Base-by-base conservation (phyloP, 2,113 vertebrate species). In the Oriolus oriolus region DNA sequence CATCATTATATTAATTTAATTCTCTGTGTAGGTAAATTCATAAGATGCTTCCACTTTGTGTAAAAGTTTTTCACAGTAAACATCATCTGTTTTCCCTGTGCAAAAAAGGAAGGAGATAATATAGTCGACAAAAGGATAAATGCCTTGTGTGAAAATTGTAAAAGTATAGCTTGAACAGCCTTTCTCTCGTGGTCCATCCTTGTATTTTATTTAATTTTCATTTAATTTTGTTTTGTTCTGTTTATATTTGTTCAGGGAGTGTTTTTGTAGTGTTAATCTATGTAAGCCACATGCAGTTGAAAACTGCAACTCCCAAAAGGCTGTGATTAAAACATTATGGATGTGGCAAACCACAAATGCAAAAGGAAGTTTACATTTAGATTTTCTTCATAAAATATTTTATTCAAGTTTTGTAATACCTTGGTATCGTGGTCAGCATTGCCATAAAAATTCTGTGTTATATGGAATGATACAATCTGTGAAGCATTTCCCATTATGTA, bases 261-360 rank as follows among this genome's bases (percentile, higher is more conserved):
- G 50, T 96, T 96, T 91, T 94, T 95, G 97, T 87, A 87, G 95
- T 97, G 96, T 98, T 98, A 98, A 98, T 98, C 97, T 98, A 28
- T 96, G 93, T 97, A 95, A 98, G 97, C 96, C 97, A 79, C 97
- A 96, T 90, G 94, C 95, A 95, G 98, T 85, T 76, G 90, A 97
- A 97, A 98, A 96, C 95, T 98, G 98, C 98, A 98, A 83, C 98
- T 98, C 98, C 89, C 97, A 95, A 98, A 98, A 98, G 98, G 96
- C 97, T 98, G 75, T 91, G 87, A 95, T 98, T 96, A 97, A 98
- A 98, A 96, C 95, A 73, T 78, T 97, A 94, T 74, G 95, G 88
- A 98, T 98, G 97, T 97, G 96, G 97, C 95, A 95, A 98, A 94
- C 97, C 96, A 94, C 97, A 98, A 91, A 96, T 96, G 96, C 96